Evolutionary conservation across 1,140 invertebrate species (phyloP).

Genomic region (Yoshiicerus persimilis): DNA sequence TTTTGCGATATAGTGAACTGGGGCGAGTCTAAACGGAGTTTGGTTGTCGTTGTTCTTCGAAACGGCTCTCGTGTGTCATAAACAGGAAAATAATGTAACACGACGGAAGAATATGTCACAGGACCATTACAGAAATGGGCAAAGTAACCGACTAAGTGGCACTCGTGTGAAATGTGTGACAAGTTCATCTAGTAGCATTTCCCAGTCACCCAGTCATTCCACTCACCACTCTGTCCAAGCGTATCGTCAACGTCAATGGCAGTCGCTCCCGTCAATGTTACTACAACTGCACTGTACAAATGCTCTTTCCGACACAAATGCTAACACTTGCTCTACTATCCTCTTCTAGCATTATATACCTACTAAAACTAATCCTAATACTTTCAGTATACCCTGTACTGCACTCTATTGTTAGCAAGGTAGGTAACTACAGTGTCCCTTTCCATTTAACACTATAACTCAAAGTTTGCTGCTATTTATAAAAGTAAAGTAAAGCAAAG

Average conservation of each 20-base stretch:
- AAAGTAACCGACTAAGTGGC: slow-evolving; percentile 21
- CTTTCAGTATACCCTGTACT: neutral
- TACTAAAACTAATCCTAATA: neutral
- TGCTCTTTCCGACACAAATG: neutral
- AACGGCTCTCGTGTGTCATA: slow-evolving; percentile 15
- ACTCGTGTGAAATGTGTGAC: slow-evolving; percentile 21
- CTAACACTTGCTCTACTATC: neutral
- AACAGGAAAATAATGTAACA: slow-evolving; percentile 23
- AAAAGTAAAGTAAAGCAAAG: neutral
- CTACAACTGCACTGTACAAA: neutral
- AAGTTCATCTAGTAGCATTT: slow-evolving; percentile 16
- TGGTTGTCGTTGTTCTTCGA: slow-evolving; percentile 3
- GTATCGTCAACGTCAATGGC: neutral
- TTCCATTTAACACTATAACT: neutral
- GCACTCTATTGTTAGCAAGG: no score
- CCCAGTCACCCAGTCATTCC: neutral
- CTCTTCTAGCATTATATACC: neutral
- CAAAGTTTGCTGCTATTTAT: neutral
- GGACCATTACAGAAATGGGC: slow-evolving; percentile 14
- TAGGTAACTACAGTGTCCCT: no score
- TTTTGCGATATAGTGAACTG: neutral
- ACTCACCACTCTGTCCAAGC: neutral
- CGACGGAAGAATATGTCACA: slow-evolving; percentile 12
- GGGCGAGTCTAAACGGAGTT: neutral
- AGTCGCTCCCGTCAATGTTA: neutral